Base-by-base conservation (phyloP, 1,140 invertebrate species). In the Drusus annulatus region DNA sequence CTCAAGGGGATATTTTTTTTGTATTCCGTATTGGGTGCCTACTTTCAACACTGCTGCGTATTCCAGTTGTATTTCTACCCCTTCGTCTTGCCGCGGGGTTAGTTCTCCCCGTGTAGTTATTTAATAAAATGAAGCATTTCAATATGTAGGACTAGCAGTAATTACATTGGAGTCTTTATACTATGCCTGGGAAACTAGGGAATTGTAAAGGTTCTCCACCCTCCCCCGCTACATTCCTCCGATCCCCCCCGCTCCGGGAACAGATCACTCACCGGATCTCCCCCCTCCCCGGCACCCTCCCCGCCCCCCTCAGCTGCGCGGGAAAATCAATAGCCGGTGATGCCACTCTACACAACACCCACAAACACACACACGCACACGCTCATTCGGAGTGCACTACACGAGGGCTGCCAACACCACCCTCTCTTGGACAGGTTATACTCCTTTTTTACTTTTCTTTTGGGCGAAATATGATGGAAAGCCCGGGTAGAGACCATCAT, bases 251-350 rank as follows among this genome's bases (percentile, higher is more conserved):
- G n/a, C 50, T 28, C n/a, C 68, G 17, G 21, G 62, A 15, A 25
- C 62, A 65, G 62, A 65, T 65, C 68, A 51, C 68, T 51, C 68
- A 23, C 68, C 45, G 45, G 50, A 62, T 52, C 76, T 50, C 16
- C 10, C 45, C 19, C 2, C 5, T 45, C 36, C 45, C n/a, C 45
- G 7, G 13, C 36, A 8, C n/a, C 2, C n/a, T 31, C 74, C 60
- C 58, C n/a, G 36, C 0, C 21, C 19, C 60, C 36, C 60, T 50
- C 76, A 65, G 76, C 76, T 68, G 76, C 76, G 60, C 62, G 62
- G 76, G 76, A 78, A 78, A 78, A 78, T 78, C 76, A 68, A 78
- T 78, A 78, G 50, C 50, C 62, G 60, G 19, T 78, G 76, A 78
- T 78, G 76, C 62, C 63, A 63, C 76, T 78, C 58, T 56, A 65